Evolutionary conservation across 2,888 invertebrate species (phyloP), one percentile per base, ranked within the genome.

Genomic region (Lithophane socia): DNA sequence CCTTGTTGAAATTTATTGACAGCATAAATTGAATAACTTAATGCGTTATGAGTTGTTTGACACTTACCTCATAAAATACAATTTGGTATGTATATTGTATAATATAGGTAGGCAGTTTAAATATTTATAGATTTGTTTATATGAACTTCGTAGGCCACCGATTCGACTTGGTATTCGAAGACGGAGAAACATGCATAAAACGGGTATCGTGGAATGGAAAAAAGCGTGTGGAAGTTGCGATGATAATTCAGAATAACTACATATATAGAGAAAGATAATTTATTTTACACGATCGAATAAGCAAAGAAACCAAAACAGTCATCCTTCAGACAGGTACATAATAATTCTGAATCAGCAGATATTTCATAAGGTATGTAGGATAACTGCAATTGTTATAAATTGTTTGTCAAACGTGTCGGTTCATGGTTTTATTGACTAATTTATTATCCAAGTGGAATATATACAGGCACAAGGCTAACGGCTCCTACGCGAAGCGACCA

Each of bases 401-500:
- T 86, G 90, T 94, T 91, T 93, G 93, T 94, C 94, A 92, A 93
- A 92, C 86, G 81, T 91, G 92, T 90, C 92, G 87, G 87, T 89
- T 89, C 83, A 86, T 87, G 88, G 90, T 91, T 90, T 90, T 90
- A 91, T 91, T 91, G 90, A 87, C 85, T 91, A 92, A 93, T 92
- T 93, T 92, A 93, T 92, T 89, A 90, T 88, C 77, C 87, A 88
- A 91, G 90, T 92, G 89, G 91, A 88, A 89, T 91, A 90, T 86
- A 87, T 88, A 86, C 83, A 87, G 88, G 90, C 91, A 92, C 96
- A 95, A 96, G 96, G 96, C 92, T 89, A 95, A 93, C 96, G 60
- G 93, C 96, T 95, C 96, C 96, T 94, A 96, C 96, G 94, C 95
- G 89, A 88, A 89, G 90, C 91, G 89, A 91, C 92, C 93, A 92